Evolutionary conservation across 2,888 invertebrate species (phyloP).

Genomic region (Argyresthia albistria): DNA sequence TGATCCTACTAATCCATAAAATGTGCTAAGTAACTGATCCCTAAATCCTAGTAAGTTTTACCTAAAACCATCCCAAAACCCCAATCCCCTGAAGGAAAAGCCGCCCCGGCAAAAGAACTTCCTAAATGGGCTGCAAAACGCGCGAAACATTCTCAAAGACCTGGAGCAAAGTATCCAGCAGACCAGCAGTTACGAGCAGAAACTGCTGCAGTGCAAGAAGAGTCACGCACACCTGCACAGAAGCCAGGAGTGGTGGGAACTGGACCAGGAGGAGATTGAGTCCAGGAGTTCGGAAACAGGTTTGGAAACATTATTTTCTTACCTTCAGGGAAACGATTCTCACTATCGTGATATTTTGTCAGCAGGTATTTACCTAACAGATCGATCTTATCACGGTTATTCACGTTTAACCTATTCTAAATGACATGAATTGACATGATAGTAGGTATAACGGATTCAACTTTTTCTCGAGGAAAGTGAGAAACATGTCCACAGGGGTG

Average conservation of each 20-base stretch:
- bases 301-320: background rate
- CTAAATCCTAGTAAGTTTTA: no score
- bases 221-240: constrained; percentile 34
- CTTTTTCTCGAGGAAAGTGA: no score
- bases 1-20: no score
- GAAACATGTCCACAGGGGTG: no score
- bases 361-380: no score
- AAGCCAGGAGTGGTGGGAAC: constrained; percentile 29
- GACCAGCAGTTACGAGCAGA: constrained; percentile 38
- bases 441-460: no score
- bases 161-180: constrained; percentile 43
- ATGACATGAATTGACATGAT: no score
- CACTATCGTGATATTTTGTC: no score
- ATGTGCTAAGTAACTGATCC: no score
- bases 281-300: constrained; percentile 15
- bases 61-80: background rate
- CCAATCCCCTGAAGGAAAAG: background rate
- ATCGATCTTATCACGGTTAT: no score
- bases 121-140: constrained; percentile 36
- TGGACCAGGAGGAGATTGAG: constrained; percentile 21
- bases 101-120: constrained; percentile 26
- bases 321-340: no score
- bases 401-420: no score
- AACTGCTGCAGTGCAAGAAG: constrained; percentile 33
- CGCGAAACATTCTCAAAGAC: constrained; percentile 31